Evolutionary conservation across 64 coral and sea anemone species (phyloP).

Genomic region (Catalaphyllia jardinei): DNA sequence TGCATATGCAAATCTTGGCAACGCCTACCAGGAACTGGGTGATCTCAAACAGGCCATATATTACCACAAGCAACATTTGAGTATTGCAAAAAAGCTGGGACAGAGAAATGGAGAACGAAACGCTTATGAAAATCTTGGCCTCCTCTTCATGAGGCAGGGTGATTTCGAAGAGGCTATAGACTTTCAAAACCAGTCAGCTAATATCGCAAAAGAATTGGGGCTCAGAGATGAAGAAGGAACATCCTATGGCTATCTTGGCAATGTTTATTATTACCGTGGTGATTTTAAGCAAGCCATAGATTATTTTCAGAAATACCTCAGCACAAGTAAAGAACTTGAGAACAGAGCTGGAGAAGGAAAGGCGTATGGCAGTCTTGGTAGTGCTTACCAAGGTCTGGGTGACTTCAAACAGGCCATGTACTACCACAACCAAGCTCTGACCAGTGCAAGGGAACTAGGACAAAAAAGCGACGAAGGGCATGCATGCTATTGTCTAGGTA

Average conservation of each 20-base stretch:
- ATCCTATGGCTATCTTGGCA: background rate
- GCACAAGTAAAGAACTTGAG: background rate
- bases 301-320: background rate
- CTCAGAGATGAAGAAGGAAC: background rate
- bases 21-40: no score
- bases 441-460: background rate
- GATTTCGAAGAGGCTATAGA: background rate
- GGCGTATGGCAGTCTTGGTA: background rate
- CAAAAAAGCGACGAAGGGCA: background rate
- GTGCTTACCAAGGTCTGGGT: background rate
- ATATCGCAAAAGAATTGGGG: background rate
- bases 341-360: background rate
- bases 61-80: no score
- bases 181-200: background rate
- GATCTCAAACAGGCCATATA: no score
- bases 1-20: no score
- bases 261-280: background rate
- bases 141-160: background rate
- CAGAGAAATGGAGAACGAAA: no score
- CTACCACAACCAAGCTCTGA: background rate
- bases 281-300: background rate
- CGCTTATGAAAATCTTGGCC: background rate
- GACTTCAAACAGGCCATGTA: background rate
- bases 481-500: background rate
- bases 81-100: no score